These are phyloP conservation scores for Brachyhypopomus gauderio DNA, from an alignment of 2,113 vertebrate species.

Conservation along the genomic window DNA sequence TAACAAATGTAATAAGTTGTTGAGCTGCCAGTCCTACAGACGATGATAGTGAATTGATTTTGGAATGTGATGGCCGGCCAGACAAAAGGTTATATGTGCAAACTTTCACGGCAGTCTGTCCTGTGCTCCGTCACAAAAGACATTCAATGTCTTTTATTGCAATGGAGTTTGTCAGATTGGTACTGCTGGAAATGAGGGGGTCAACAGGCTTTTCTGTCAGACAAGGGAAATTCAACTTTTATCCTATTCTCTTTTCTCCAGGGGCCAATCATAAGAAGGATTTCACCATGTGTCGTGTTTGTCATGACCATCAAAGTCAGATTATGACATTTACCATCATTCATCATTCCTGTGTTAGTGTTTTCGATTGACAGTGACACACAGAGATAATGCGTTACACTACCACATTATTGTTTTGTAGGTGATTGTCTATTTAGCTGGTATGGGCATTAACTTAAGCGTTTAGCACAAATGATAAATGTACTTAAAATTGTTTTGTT, in stretches of 20 bases:
- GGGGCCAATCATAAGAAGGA: not conserved
- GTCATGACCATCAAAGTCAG: not conserved
- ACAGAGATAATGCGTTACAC: not conserved
- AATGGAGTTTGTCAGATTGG: constrained; percentile 12
- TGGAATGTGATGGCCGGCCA: constrained; percentile 52
- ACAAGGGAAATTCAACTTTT: not conserved
- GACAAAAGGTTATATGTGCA: constrained; percentile 77
- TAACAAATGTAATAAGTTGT: constrained; percentile 81
- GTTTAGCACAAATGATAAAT: not conserved
- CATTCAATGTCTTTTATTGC: constrained; percentile 24
- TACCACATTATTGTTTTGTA: not conserved
- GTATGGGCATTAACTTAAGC: no score
- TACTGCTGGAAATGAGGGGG: constrained; percentile 20
- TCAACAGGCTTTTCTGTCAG: constrained; percentile 6
- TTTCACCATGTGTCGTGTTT: not conserved
- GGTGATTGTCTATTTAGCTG: not conserved
- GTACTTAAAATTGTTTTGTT: not conserved
- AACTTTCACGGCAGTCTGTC: constrained; percentile 34
- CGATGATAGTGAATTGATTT: constrained; percentile 70
- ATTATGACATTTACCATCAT: not conserved
- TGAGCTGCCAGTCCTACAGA: constrained; percentile 79
- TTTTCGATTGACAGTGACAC: not conserved
- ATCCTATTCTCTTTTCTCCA: not conserved
- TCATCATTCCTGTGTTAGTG: constrained; percentile 1
- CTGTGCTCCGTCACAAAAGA: constrained; percentile 19